phyloP scores from a whole-genome alignment of 2,797 vertebrate genomes.

The Phalanger gymnotis region DNA sequence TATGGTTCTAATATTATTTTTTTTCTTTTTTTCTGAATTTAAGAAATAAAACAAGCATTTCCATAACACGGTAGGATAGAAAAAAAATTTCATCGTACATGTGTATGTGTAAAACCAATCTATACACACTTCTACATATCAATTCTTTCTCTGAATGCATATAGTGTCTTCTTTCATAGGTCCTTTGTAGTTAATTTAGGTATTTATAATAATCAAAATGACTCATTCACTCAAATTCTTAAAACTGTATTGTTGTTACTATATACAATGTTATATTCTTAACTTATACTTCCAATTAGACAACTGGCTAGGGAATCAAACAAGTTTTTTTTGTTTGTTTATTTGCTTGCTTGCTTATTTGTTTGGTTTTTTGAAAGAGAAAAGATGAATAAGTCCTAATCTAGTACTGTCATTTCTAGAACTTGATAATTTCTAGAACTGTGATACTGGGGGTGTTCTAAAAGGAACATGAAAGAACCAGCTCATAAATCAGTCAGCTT shows the following conservation, averaged over 20 bases:
- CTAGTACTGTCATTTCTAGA: too few species aligned
- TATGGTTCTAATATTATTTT: not conserved
- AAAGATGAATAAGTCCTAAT: too few species aligned
- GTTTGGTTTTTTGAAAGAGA: too few species aligned
- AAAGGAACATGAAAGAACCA: not conserved
- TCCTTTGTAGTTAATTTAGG: not conserved
- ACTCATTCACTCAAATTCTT: not conserved
- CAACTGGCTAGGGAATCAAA: too few species aligned
- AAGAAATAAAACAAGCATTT: not conserved
- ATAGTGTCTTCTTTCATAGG: not conserved
- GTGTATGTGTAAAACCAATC: not conserved
- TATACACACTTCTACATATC: not conserved
- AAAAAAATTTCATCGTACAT: not conserved
- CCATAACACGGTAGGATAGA: not conserved
- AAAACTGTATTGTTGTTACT: not conserved
- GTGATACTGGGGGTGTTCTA: not conserved
- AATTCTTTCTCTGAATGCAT: not conserved
- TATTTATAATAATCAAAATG: not conserved
- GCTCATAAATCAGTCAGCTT: not conserved
- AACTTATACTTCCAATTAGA: not conserved
- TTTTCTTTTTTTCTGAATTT: not conserved
- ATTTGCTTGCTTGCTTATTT: too few species aligned
- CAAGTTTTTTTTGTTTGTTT: too few species aligned
- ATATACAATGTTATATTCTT: not conserved
- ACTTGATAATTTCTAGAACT: too few species aligned